Evolutionary conservation across 2,888 invertebrate species (phyloP).

Genomic region (Ptychoptera albimana): DNA sequence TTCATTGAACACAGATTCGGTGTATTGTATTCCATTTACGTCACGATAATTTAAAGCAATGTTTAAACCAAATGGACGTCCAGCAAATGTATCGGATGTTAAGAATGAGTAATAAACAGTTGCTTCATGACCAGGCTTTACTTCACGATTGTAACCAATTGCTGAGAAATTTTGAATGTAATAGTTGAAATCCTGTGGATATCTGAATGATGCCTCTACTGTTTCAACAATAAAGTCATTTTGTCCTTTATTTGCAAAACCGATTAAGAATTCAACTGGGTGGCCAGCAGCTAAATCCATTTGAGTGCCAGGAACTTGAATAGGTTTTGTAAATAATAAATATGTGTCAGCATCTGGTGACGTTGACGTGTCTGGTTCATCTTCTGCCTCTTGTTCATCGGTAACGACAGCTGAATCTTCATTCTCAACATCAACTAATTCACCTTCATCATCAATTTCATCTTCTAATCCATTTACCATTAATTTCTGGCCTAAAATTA

Average conservation of each 20-base stretch:
- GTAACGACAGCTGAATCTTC: slow-evolving; percentile 45
- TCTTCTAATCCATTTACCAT: slow-evolving; percentile 47
- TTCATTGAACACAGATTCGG: slow-evolving; percentile 93
- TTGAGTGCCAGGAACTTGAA: slow-evolving; percentile 41
- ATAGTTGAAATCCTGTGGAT: slow-evolving; percentile 96
- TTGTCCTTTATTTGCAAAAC: slow-evolving; percentile 88
- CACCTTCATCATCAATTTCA: slow-evolving; percentile 53
- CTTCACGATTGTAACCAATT: slow-evolving; percentile 69
- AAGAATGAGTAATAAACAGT: slow-evolving; percentile 90
- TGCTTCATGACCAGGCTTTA: slow-evolving; percentile 83
- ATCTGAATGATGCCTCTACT: slow-evolving; percentile 94
- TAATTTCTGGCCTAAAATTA: slow-evolving; percentile 32
- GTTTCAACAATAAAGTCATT: slow-evolving; percentile 84
- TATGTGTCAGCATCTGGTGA: slow-evolving; percentile 86
- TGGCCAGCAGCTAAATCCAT: slow-evolving; percentile 65
- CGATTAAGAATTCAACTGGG: slow-evolving; percentile 87
- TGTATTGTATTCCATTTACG: slow-evolving; percentile 40
- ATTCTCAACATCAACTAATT: slow-evolving; percentile 42
- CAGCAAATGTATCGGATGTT: slow-evolving; percentile 92
- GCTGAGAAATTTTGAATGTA: slow-evolving; percentile 97
- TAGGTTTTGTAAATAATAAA: slow-evolving; percentile 74
- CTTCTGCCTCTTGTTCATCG: slow-evolving; percentile 37
- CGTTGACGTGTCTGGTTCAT: slow-evolving; percentile 42
- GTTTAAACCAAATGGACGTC: slow-evolving; percentile 89
- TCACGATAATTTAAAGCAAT: slow-evolving; percentile 86